A percentile compares a stretch with the other conserved stretches of the same genome.
These are phyloP conservation scores for Cataglyphis hispanica DNA, from an alignment of 1,140 invertebrate genomes.

Conservation along the genomic window DNA sequence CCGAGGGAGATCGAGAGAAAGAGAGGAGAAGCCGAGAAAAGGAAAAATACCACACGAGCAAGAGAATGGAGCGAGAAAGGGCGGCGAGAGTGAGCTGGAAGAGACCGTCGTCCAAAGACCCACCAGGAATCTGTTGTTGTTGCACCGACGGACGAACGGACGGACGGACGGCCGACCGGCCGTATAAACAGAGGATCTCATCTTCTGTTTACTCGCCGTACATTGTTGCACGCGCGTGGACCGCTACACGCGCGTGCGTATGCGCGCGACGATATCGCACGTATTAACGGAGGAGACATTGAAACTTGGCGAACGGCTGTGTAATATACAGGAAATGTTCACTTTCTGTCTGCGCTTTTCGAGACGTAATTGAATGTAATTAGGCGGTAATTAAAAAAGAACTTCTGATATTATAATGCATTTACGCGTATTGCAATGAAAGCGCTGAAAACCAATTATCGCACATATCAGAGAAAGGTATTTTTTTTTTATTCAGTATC, in stretches of 20 bases:
- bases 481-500: neutral
- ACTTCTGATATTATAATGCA: neutral
- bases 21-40: slow-evolving; percentile 68
- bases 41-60: slow-evolving; percentile 76
- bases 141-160: slow-evolving; percentile 82
- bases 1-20: slow-evolving; percentile 57
- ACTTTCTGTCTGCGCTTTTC: neutral
- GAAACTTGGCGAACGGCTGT: neutral
- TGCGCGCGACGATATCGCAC: slow-evolving; percentile 11
- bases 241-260: neutral
- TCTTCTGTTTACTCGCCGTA: slow-evolving; percentile 72
- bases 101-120: slow-evolving; percentile 84
- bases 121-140: slow-evolving; percentile 86
- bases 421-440: too few relatives aligned
- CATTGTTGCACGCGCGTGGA: neutral
- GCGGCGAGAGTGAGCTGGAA: slow-evolving; percentile 63
- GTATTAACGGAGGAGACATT: neutral
- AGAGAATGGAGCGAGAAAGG: slow-evolving; percentile 38
- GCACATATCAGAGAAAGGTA: neutral
- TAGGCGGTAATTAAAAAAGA: too few relatives aligned
- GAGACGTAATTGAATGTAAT: too few relatives aligned
- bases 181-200: slow-evolving; percentile 86
- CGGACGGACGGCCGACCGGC: slow-evolving; percentile 75
- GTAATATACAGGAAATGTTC: neutral
- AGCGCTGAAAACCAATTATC: neutral